Percentiles rank a stretch among this genome's conserved stretches.
Conservation (phyloP, 2,113 vertebrate species). For the Alouatta palliata region DNA sequence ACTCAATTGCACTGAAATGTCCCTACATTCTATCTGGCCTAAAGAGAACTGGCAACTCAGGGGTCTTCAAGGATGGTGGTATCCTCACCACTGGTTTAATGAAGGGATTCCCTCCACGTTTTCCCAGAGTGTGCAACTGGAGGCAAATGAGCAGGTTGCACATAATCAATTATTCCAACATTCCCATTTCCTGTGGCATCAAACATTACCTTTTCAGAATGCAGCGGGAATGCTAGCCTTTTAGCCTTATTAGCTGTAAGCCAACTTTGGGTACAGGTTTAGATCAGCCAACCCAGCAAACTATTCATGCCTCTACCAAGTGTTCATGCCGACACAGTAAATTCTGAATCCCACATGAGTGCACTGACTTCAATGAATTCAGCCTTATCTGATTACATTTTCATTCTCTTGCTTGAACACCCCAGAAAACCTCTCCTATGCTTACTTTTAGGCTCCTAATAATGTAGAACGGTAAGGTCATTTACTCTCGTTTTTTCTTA, state of each 20-base stretch:
- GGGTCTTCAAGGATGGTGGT: not conserved
- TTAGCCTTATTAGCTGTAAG: not conserved
- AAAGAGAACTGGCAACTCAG: not conserved
- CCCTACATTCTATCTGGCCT: not conserved
- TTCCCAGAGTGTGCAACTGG: not conserved
- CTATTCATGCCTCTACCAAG: not conserved
- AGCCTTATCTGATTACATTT: slow-evolving; percentile 5
- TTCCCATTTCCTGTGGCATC: not conserved
- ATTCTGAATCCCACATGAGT: slow-evolving; percentile 2
- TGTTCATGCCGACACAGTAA: not conserved
- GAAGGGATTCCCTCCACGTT: not conserved
- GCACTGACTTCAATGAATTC: not conserved
- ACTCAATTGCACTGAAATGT: not conserved
- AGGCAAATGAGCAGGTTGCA: not conserved
- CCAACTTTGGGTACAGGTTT: not conserved
- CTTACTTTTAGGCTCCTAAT: not conserved
- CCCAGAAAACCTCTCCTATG: not conserved
- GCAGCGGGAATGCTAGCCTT: not conserved
- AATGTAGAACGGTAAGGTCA: not conserved
- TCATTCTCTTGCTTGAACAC: not conserved
- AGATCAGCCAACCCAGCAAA: not conserved
- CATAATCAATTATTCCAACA: too few species aligned
- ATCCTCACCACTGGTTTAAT: not conserved
- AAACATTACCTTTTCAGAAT: not conserved
- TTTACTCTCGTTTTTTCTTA: not conserved